These are phyloP conservation scores for Octonoba sinensis DNA, from an alignment of 2,888 invertebrate species.

Conservation along the genomic window DNA sequence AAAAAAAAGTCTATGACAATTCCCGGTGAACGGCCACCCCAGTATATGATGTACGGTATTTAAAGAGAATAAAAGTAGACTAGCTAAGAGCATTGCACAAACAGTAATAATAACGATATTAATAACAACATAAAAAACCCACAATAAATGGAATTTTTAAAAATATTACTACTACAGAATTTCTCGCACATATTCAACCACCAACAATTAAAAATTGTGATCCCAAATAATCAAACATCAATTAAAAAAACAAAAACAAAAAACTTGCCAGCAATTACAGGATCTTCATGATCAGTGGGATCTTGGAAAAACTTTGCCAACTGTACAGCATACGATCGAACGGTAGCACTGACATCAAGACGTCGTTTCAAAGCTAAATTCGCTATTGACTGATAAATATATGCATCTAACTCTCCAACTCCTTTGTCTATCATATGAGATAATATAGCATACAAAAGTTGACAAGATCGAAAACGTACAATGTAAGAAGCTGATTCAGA, in stretches of 20 bases:
- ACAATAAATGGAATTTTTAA: too few species aligned
- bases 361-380: constrained; percentile 34
- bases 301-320: constrained; percentile 56
- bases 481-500: constrained; percentile 24
- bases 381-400: constrained; percentile 32
- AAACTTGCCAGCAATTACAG: constrained; percentile 46
- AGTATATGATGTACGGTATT: too few species aligned
- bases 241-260: background rate
- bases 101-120: too few species aligned
- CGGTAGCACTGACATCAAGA: constrained; percentile 41
- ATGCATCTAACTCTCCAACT: constrained; percentile 35
- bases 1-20: too few species aligned
- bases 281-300: constrained; percentile 41
- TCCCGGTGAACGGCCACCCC: too few species aligned
- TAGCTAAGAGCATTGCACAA: too few species aligned
- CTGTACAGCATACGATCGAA: constrained; percentile 42
- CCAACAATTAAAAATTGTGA: too few species aligned
- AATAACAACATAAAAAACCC: too few species aligned
- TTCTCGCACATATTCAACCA: background rate
- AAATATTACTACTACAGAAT: background rate
- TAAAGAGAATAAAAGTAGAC: too few species aligned
- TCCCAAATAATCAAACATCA: too few species aligned
- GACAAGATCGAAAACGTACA: constrained; percentile 43
- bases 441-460: constrained; percentile 32
- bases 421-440: constrained; percentile 47